A percentile compares a stretch with the other conserved stretches of the same genome.
Conservation (phyloP, 2,797 vertebrate species). For the Hippopotamyrus pictus region DNA sequence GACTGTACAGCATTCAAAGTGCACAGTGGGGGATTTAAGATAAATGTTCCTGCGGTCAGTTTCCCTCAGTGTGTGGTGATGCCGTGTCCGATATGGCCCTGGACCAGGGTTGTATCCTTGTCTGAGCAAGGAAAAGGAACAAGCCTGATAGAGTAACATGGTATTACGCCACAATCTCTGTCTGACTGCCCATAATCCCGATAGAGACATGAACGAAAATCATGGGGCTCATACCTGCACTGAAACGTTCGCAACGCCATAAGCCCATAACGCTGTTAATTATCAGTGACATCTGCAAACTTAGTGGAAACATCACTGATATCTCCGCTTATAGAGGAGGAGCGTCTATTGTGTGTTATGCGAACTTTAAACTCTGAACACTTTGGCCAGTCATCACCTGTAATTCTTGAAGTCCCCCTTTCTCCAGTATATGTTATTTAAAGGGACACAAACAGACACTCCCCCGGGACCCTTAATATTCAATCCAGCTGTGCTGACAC, state of each 20-base stretch:
- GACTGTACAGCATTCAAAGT: neutral
- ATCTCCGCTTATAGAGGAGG: neutral
- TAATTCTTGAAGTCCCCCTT: neutral
- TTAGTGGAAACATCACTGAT: neutral
- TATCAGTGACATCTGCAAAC: neutral
- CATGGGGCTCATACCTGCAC: neutral
- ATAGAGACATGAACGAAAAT: neutral
- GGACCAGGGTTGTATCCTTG: neutral
- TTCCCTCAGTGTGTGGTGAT: neutral
- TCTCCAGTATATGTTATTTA: conserved; percentile 48
- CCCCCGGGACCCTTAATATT: conserved; percentile 56
- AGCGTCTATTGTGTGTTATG: neutral
- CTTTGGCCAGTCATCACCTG: neutral
- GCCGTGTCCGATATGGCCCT: neutral
- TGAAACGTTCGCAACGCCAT: neutral
- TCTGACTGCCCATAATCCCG: neutral
- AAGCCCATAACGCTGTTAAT: neutral
- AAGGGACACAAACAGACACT: conserved; percentile 43
- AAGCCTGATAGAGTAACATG: neutral
- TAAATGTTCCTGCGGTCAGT: neutral
- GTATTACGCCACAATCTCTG: neutral
- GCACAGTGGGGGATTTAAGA: neutral
- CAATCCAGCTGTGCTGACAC: conserved; percentile 59
- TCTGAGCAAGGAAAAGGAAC: neutral
- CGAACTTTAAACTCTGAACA: neutral